Base-by-base conservation (phyloP, 2,113 vertebrate genomes). In the Salvator merianae region DNA sequence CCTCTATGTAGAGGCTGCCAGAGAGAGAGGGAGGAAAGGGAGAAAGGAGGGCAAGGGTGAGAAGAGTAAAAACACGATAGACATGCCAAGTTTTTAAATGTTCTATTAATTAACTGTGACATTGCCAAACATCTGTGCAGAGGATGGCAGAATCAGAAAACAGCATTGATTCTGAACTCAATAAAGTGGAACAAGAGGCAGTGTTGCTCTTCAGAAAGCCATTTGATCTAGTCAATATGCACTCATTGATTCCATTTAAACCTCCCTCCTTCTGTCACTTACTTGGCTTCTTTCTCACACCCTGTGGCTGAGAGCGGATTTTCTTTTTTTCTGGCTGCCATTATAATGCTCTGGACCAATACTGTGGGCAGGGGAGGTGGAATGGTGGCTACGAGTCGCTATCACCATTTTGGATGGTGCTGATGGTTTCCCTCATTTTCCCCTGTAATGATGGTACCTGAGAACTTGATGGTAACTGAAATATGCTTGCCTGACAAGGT, bases 161-260 rank as follows among this genome's bases (percentile, higher is more conserved):
- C 53, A 66, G 62, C 68, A 81, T 53, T 81, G 79, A 81, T 81
- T 53, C 47, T 70, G 66, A 32, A 36, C 69, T 18, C 43, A 70
- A 69, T 81, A 81, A 81, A 70, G 4, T 69, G 43, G 66, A 69
- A 53, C 34, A 70, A 36, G 79, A 53, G n/a, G 32, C 43, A 75
- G 47, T 53, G 47, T 47, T 75, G 73, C 28, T 76, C 43, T 16
- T 76, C 73, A 76, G 43, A 76, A 76, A n/a, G n/a, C n/a, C 30
- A 69, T 70, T 70, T 81, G 79, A 70, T 69, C 66, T 13, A 69
- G 79, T 69, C 79, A 36, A 70, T 53, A 70, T 70, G 53, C 43
- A 53, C 32, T 81, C 34, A 34, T 53, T 70, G 79, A 53, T 69
- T 32, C n/a, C 32, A 53, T 53, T 53, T 47, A 69, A 1, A 4